These are phyloP conservation scores for Balaenoptera acutorostrata DNA, from an alignment of 2,113 vertebrate genomes.

Conservation along the genomic window DNA sequence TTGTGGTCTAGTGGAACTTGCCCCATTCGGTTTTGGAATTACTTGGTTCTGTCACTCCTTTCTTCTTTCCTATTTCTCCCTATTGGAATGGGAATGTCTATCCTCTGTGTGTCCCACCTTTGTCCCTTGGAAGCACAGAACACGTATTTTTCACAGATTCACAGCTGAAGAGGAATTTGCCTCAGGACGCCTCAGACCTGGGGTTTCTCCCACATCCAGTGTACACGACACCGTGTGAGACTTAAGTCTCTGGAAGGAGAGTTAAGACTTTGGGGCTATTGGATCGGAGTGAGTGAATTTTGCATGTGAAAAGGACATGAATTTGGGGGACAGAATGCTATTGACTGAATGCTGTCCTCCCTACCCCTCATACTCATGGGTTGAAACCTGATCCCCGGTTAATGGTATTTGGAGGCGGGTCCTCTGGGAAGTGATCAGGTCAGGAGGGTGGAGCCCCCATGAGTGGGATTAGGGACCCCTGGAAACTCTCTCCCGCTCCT, in stretches of 20 bases:
- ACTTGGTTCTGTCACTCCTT: neutral
- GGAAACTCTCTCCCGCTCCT: neutral
- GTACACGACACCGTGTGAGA: neutral
- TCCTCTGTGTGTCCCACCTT: neutral
- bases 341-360: neutral
- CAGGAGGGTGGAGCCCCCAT: rapidly evolving
- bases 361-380: neutral
- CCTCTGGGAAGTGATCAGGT: neutral
- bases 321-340: neutral
- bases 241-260: neutral
- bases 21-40: rapidly evolving
- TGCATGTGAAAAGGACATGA: neutral
- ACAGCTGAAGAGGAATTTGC: neutral
- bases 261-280: neutral
- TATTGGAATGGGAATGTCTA: neutral
- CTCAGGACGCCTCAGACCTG: neutral
- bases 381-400: neutral
- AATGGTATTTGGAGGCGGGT: neutral
- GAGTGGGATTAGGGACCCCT: neutral
- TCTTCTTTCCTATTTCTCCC: neutral
- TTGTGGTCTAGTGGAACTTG: neutral
- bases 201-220: neutral
- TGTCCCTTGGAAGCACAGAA: neutral
- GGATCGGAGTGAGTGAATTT: too few relatives aligned
- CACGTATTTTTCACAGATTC: neutral